Evolutionary conservation across 1,140 invertebrate species (phyloP).

Genomic region (Cydia fagiglandana): DNA sequence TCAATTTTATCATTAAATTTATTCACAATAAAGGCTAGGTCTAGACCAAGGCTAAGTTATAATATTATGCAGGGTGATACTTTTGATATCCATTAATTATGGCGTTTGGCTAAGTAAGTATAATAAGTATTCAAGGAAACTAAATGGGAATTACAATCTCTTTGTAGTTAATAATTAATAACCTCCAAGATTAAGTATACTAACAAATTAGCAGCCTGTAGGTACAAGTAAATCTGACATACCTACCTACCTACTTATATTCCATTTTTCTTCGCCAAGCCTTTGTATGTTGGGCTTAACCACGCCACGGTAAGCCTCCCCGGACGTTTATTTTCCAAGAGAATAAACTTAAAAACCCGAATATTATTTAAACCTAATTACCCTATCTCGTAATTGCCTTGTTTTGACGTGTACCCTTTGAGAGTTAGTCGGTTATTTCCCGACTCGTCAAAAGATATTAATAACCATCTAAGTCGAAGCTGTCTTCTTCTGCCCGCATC

Average conservation of each 20-base stretch:
- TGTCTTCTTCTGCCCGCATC: conserved; percentile 56
- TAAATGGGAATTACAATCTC: no score
- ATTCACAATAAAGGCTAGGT: no score
- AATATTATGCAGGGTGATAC: no score
- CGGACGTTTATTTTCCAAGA: conserved; percentile 41
- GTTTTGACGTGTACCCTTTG: conserved; percentile 76
- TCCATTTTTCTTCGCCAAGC: background rate
- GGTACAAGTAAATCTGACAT: no score
- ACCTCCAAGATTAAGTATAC: no score
- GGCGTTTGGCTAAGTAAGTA: no score
- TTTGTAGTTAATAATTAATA: no score
- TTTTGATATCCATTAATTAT: no score
- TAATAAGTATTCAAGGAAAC: no score
- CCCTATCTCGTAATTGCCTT: conserved; percentile 71
- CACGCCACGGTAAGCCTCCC: conserved; percentile 21
- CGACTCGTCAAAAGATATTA: conserved; percentile 73
- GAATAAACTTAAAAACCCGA: conserved; percentile 53
- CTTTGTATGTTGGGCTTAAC: background rate
- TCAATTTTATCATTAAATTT: no score
- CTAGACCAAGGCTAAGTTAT: no score
- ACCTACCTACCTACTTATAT: background rate
- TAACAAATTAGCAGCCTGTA: no score
- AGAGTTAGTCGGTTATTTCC: conserved; percentile 67
- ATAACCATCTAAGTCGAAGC: conserved; percentile 71
- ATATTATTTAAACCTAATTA: conserved; percentile 71